Evolutionary conservation across 2,113 vertebrate genomes (phyloP), one percentile per base, ranked within the genome.

Genomic region (Halcyon malimbica): DNA sequence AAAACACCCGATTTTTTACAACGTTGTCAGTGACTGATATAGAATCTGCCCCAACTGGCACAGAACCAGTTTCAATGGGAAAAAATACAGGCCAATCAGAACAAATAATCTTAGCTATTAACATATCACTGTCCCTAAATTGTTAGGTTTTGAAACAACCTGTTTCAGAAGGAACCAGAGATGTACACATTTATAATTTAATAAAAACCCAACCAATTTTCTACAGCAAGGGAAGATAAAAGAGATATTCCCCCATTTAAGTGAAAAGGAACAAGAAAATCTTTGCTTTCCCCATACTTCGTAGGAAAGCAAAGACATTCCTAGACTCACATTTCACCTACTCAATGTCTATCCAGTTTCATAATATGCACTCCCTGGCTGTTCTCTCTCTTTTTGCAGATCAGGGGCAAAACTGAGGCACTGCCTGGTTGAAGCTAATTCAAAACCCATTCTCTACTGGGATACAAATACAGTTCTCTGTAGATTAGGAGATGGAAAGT

Each of bases 321-420:
- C 96, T 68, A 94, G 90, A 94, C 79, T 97, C 97, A 96, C 79
- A 50, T 97, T 98, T 97, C 97, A 97, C 97, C 97, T 62, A 5
- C 71, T 97, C 96, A 84, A 95, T 94, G 95, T 96, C 95, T 94
- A 93, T 90, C 83, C 84, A 77, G 87, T 91, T 76, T 89, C 37
- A 6, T 73, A 80, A 91, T 33, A 83, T 2, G 31, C 65, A 50
- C 63, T 82, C 93, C 51, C 57, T 41, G 25, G 56, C 63, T 80
- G 16, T 26, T 69, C 62, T 78, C 80, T 24, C 37, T 48, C 56
- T 42, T 54, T 95, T 64, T 76, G 57, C 91, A 77, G 35, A 78
- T 67, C 76, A 79, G 60, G 89, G 89, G 90, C 91, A 92, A 87
- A 89, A 76, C 86, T 44, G 95, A 77, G 87, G 70, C 59, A 28